These are phyloP conservation scores for Ramphastos sulfuratus DNA, from an alignment of 2,113 vertebrate genomes.

Conservation along the genomic window DNA sequence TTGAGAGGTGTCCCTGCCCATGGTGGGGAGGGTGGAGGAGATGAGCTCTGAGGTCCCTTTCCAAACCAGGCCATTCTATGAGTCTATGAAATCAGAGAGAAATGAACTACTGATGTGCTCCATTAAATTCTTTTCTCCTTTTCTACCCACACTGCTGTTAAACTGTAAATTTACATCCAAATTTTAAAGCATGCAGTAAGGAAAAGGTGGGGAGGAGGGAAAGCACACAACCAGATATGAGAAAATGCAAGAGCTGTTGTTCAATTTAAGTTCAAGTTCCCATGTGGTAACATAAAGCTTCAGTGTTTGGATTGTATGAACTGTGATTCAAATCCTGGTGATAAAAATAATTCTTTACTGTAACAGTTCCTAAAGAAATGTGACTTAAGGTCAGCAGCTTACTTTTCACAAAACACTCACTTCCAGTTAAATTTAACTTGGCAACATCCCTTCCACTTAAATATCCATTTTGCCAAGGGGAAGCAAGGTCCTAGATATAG, in stretches of 20 bases:
- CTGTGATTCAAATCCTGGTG: neutral
- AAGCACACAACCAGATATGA: neutral
- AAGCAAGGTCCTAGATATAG: neutral
- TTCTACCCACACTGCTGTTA: neutral
- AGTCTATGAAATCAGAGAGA: neutral
- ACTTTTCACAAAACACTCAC: neutral
- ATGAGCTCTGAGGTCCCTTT: too few relatives aligned
- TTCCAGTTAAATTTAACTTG: conserved; percentile 2
- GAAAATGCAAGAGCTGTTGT: neutral
- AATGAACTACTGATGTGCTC: neutral
- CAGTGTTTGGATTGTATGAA: neutral
- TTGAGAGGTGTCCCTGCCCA: too few relatives aligned
- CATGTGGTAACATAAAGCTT: neutral
- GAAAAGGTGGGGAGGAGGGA: neutral
- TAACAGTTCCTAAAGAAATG: neutral
- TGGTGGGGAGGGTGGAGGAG: too few relatives aligned
- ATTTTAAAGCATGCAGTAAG: neutral
- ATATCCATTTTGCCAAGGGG: neutral
- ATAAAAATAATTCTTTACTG: conserved; percentile 10
- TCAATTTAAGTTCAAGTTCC: neutral
- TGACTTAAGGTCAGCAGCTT: neutral
- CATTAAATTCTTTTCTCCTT: neutral
- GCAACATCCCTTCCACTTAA: neutral
- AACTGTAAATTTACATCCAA: neutral
- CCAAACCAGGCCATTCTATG: too few relatives aligned